Percentiles rank a stretch among this genome's conserved stretches.
Conservation (phyloP, 2,797 vertebrate species). For the Molossus alvarezi region DNA sequence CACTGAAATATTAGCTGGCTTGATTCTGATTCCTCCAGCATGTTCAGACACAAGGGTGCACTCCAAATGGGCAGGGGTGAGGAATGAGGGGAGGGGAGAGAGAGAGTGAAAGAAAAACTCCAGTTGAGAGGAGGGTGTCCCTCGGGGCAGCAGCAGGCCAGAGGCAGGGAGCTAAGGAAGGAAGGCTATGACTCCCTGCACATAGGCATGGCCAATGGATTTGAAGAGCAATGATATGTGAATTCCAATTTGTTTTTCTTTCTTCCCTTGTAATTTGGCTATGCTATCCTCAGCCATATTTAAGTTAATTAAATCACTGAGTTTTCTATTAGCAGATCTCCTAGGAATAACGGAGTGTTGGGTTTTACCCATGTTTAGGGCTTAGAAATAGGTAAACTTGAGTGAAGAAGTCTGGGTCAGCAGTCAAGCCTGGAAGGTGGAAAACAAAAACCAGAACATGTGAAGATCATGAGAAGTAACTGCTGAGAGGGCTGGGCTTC, state of each 20-base stretch:
- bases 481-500: not conserved
- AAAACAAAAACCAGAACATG: not conserved
- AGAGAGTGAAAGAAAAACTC: not conserved
- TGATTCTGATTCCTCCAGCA: not conserved
- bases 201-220: not conserved
- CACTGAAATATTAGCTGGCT: not conserved
- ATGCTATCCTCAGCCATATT: not conserved
- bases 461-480: not conserved
- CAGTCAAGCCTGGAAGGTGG: not conserved
- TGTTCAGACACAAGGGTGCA: not conserved
- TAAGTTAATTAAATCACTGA: not conserved
- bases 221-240: not conserved
- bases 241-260: not conserved
- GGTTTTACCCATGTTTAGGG: not conserved
- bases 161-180: not conserved
- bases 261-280: slow-evolving; percentile 2
- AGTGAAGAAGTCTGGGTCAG: not conserved
- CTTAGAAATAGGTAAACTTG: not conserved
- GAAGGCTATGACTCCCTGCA: not conserved
- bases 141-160: not conserved
- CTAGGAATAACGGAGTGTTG: not conserved
- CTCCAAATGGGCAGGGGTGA: not conserved
- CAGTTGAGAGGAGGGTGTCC: not conserved
- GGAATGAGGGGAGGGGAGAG: not conserved
- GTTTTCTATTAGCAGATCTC: not conserved